These are phyloP conservation scores for Leguminivora glycinivorella DNA, from an alignment of 1,140 invertebrate genomes.

Conservation along the genomic window DNA sequence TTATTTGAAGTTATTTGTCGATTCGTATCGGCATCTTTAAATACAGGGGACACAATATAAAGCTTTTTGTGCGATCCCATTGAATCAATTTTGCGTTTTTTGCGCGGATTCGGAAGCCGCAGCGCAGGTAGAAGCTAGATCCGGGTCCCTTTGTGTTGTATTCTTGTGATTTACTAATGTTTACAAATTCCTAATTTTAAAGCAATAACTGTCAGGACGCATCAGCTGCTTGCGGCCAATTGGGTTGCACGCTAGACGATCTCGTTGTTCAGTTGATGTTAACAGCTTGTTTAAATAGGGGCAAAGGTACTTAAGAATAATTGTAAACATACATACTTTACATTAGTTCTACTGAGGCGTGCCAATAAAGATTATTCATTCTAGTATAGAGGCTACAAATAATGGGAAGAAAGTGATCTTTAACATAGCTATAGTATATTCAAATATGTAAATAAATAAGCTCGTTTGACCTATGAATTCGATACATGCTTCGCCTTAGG, in stretches of 20 bases:
- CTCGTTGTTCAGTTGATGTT: conserved; percentile 18
- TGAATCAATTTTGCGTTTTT: conserved; percentile 72
- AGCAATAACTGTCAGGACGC: conserved; percentile 67
- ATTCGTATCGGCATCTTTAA: conserved; percentile 61
- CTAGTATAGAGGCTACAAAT: neutral
- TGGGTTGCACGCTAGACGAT: conserved; percentile 46
- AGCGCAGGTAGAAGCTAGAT: conserved; percentile 76
- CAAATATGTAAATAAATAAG: too few species aligned
- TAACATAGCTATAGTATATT: too few species aligned
- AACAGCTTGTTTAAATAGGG: conserved; percentile 23
- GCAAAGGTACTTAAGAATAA: neutral
- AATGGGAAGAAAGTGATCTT: too few species aligned
- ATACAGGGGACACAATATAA: conserved; percentile 62
- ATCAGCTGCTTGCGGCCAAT: conserved; percentile 68
- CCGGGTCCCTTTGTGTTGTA: conserved; percentile 65
- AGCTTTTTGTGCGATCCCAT: conserved; percentile 61
- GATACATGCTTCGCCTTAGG: too few species aligned
- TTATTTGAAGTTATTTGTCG: conserved; percentile 72
- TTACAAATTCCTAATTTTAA: conserved; percentile 73
- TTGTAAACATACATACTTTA: neutral
- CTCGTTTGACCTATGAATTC: too few species aligned
- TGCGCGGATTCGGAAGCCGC: conserved; percentile 74
- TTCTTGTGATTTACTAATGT: conserved; percentile 67
- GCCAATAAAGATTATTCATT: too few species aligned
- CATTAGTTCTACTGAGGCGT: neutral